phyloP scores from a whole-genome alignment of 1,140 invertebrate genomes.

The Bombus consobrinus region DNA sequence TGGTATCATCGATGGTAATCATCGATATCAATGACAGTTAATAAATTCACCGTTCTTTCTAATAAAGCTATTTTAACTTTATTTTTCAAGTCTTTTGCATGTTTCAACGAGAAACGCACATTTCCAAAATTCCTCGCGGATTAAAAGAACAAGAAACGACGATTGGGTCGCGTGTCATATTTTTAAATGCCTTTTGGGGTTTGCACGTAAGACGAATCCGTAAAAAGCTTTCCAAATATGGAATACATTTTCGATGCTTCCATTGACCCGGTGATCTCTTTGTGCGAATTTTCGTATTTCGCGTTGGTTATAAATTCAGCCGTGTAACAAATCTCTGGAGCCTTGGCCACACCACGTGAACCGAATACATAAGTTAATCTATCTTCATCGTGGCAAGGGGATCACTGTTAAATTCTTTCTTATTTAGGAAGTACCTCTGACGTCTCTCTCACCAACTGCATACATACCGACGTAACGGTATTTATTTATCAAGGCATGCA shows the following conservation, averaged over 20 bases:
- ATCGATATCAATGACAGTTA: not conserved
- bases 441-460: not conserved
- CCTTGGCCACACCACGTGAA: slow-evolving; percentile 54
- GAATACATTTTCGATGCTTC: slow-evolving; percentile 44
- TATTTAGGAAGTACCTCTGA: slow-evolving; percentile 3
- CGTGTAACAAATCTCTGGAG: slow-evolving; percentile 60
- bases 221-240: slow-evolving; percentile 36
- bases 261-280: slow-evolving; percentile 61
- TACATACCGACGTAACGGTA: not conserved
- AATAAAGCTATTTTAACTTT: not conserved
- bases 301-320: slow-evolving; percentile 57
- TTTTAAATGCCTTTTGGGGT: not conserved
- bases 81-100: not conserved
- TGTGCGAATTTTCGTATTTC: slow-evolving; percentile 60
- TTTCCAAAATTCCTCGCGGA: not conserved
- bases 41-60: not conserved
- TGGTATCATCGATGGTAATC: no score
- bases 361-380: slow-evolving; percentile 55
- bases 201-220: not conserved
- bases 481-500: not conserved
- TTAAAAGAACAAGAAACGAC: no score
- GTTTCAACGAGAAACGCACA: not conserved
- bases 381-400: slow-evolving; percentile 39
- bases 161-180: not conserved
- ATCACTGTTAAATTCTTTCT: slow-evolving; percentile 31